Conservation (phyloP, 2,888 invertebrate genomes). For the Euplexia lucipara region DNA sequence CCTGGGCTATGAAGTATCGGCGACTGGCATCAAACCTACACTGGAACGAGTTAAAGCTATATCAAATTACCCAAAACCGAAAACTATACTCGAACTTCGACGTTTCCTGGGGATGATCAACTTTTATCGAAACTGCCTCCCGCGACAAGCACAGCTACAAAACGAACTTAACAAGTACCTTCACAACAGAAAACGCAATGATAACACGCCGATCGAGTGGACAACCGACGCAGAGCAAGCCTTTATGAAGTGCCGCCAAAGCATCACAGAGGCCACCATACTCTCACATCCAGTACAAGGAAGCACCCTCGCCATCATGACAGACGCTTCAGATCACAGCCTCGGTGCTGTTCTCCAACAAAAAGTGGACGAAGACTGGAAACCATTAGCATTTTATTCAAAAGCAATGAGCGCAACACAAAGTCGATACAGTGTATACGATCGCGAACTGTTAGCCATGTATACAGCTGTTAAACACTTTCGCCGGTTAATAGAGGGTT, state of each 20-base stretch:
- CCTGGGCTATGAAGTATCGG: slow-evolving; percentile 12
- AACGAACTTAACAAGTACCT: not conserved
- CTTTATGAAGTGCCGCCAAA: slow-evolving; percentile 2
- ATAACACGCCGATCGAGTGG: not conserved
- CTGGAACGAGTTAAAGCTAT: not conserved
- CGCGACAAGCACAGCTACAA: slow-evolving; percentile 5
- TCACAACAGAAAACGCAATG: slow-evolving; percentile 2
- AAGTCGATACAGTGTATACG: slow-evolving; percentile 3
- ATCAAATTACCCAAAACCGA: not conserved
- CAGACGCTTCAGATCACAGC: not conserved
- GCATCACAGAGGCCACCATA: not conserved
- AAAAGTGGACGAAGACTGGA: not conserved
- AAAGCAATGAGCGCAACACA: slow-evolving; percentile 5
- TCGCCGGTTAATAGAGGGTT: not conserved
- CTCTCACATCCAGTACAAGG: slow-evolving; percentile 1
- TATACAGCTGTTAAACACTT: slow-evolving; percentile 7
- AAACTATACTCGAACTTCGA: not conserved
- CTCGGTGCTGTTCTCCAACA: slow-evolving; percentile 5
- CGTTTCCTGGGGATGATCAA: slow-evolving; percentile 10
- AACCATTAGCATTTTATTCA: slow-evolving; percentile 4
- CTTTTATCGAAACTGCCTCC: slow-evolving; percentile 8
- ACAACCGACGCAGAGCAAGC: not conserved
- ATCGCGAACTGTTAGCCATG: slow-evolving; percentile 5
- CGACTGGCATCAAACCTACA: slow-evolving; percentile 8
- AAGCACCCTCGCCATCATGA: slow-evolving; percentile 1